Base-by-base conservation (phyloP, 2,113 vertebrate genomes). In the Laticauda colubrina region DNA sequence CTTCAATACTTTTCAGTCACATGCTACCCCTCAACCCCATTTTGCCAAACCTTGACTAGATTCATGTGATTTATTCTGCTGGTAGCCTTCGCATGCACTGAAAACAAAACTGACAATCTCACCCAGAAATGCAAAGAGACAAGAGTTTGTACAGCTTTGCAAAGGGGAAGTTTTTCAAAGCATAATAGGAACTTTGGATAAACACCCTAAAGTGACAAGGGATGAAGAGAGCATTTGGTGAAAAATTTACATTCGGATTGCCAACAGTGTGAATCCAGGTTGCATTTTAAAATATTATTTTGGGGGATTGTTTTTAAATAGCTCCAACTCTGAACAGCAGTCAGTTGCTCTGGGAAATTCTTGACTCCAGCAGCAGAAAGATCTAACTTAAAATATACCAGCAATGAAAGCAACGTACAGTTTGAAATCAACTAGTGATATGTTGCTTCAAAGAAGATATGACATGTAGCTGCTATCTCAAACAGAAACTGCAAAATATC, bases 61-160 rank as follows among this genome's bases (percentile, higher is more conserved):
- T 10, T 57, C 21, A 69, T 14, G 11, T 88, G 89, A 90, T 51
- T 94, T 95, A 93, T 69, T 95, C 94, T 92, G 91, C 92, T 95
- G 88, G 92, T 0, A 2, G 90, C 24, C 53, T 12, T 87, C 64
- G 95, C 87, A 20, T 88, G 4, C 94, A 92, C 91, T 7, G 61
- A 39, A 94, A 75, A 54, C 1, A 0, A n/a, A 53, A 20, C 2
- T 8, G 10, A n/a, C 15, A 9, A 18, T n/a, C 26, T 4, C 51
- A n/a, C 24, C 87, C 24, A 3, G 53, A 21, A 87, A 59, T 2
- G 26, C 34, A 43, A 88, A 56, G 53, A 85, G 53, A 5, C 18
- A 26, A 10, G 23, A 91, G 53, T 90, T 89, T 69, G 48, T 55
- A 89, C 94, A 95, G 54, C 59, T 55, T 91, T 94, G 94, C 93